Evolutionary conservation across 2,797 vertebrate species (phyloP).

Genomic region (Coendou prehensilis): DNA sequence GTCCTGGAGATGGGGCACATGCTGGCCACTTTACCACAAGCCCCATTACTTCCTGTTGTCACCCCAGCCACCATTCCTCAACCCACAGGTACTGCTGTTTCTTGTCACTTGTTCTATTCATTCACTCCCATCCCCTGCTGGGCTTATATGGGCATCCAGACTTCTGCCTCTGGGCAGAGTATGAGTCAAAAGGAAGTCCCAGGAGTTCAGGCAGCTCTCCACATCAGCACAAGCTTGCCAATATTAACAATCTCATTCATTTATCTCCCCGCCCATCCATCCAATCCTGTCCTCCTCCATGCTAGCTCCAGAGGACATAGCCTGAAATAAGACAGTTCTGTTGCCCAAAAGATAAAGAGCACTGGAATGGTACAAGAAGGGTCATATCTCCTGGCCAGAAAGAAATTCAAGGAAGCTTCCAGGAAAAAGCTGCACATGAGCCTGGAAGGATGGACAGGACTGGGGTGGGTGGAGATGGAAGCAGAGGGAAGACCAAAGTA

Average conservation of each 20-base stretch:
- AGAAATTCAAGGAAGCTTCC: not conserved
- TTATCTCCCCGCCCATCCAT: not conserved
- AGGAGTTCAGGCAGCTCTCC: not conserved
- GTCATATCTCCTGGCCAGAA: conserved; percentile 14
- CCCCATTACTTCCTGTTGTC: not conserved
- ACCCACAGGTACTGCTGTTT: not conserved
- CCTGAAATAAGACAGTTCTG: not conserved
- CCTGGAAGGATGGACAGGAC: not conserved
- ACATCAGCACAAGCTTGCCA: not conserved
- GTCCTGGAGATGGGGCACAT: not conserved
- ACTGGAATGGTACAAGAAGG: not conserved
- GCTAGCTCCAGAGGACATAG: not conserved
- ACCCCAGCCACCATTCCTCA: not conserved
- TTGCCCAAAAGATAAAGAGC: not conserved
- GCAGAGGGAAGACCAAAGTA: not conserved
- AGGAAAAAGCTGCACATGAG: not conserved
- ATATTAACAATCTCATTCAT: not conserved
- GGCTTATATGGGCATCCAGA: not conserved
- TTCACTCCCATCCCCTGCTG: not conserved
- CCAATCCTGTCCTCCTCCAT: not conserved
- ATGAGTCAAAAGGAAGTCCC: not conserved
- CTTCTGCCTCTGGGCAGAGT: not conserved
- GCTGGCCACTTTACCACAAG: not conserved
- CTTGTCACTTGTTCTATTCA: not conserved
- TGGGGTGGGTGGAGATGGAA: not conserved